These are phyloP conservation scores for Myripristis jacobus DNA, from an alignment of 2,797 vertebrate genomes.

Conservation along the genomic window DNA sequence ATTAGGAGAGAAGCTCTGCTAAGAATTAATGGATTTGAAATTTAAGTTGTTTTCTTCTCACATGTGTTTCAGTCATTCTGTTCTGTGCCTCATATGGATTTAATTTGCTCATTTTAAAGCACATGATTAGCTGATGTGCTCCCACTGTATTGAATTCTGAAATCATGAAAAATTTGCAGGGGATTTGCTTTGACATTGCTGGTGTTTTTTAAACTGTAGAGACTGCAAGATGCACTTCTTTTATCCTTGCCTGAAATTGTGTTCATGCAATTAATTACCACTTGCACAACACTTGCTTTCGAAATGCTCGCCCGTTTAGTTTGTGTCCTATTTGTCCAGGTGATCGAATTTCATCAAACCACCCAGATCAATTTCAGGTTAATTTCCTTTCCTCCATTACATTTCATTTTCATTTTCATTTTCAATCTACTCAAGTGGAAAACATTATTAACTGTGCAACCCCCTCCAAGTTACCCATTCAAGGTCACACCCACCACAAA, in stretches of 20 bases:
- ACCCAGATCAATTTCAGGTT: slow-evolving; percentile 35
- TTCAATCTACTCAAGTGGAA: slow-evolving; percentile 49
- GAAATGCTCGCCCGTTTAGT: background rate
- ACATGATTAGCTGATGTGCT: slow-evolving; percentile 31
- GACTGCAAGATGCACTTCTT: slow-evolving; percentile 6
- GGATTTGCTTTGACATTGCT: background rate
- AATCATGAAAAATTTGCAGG: background rate
- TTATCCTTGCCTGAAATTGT: slow-evolving; percentile 22
- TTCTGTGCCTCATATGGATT: background rate
- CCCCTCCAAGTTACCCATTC: slow-evolving; percentile 13
- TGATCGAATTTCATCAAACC: slow-evolving; percentile 49
- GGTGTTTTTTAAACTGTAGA: background rate
- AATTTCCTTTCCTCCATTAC: slow-evolving; percentile 23
- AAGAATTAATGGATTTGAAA: slow-evolving; percentile 13
- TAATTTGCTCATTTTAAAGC: slow-evolving; percentile 19
- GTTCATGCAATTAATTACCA: slow-evolving; percentile 15
- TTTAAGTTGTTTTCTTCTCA: slow-evolving; percentile 13
- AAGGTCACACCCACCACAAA: slow-evolving; percentile 35
- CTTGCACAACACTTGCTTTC: slow-evolving; percentile 3
- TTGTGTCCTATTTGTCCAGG: slow-evolving; percentile 35
- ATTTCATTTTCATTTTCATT: slow-evolving; percentile 46
- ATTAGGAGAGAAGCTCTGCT: background rate
- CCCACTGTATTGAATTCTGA: background rate
- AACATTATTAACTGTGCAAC: slow-evolving; percentile 17
- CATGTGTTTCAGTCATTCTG: slow-evolving; percentile 23